phyloP scores from a whole-genome alignment of 2,113 vertebrate species.

The Takifugu bimaculatus region DNA sequence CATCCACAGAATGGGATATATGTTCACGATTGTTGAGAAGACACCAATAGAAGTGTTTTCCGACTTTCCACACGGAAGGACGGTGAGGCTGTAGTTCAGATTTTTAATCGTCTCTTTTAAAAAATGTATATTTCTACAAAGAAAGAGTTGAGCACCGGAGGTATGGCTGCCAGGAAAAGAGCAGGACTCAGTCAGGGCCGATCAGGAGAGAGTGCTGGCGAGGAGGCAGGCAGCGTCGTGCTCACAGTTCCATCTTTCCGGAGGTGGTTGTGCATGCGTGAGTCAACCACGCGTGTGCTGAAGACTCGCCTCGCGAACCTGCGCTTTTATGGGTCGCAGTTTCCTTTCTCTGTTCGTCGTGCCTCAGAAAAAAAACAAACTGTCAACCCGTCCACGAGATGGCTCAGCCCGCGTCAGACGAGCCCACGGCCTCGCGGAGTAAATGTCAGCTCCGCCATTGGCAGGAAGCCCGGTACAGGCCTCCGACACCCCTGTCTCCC shows the following conservation, averaged over 20 bases:
- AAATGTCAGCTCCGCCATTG: slow-evolving; percentile 67
- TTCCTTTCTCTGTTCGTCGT: slow-evolving; percentile 36
- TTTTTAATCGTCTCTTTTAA: no score
- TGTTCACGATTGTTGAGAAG: no score
- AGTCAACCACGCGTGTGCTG: slow-evolving; percentile 33
- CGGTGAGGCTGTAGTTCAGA: no score
- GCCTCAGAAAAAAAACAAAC: slow-evolving; percentile 8
- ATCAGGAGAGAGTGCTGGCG: slow-evolving; percentile 11
- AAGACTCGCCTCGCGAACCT: slow-evolving; percentile 23
- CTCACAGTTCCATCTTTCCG: slow-evolving; percentile 15
- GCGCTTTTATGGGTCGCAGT: slow-evolving; percentile 19
- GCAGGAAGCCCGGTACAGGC: slow-evolving; percentile 46
- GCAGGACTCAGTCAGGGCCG: slow-evolving; percentile 11
- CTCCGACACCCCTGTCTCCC: slow-evolving; percentile 38
- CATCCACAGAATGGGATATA: no score
- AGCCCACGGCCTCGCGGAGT: slow-evolving; percentile 58
- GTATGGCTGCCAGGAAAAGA: slow-evolving; percentile 15
- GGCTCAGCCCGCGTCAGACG: slow-evolving; percentile 2
- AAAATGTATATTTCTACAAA: slow-evolving; percentile 7
- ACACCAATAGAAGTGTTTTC: no score
- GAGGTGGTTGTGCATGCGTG: slow-evolving; percentile 16
- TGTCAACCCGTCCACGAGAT: slow-evolving; percentile 31
- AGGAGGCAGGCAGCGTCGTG: slow-evolving; percentile 20
- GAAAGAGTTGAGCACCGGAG: background rate
- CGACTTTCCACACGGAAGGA: no score